Percentiles rank a stretch among this genome's conserved stretches.
These are phyloP conservation scores for Lasioglossum albipes DNA, from an alignment of 1,140 invertebrate genomes.

Conservation along the genomic window DNA sequence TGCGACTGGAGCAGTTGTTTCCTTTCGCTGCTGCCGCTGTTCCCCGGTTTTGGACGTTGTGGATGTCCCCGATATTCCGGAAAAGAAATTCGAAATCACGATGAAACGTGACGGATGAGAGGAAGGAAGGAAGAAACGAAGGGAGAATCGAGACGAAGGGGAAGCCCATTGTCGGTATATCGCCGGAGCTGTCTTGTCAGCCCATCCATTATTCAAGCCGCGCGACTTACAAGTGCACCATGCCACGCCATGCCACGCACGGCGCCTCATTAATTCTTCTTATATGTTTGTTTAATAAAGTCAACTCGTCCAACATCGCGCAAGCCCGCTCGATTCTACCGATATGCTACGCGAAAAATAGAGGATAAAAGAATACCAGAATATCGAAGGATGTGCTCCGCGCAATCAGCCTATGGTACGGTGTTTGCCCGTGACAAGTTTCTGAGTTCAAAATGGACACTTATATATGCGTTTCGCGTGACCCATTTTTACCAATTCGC, in stretches of 20 bases:
- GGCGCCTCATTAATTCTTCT: conserved; percentile 67
- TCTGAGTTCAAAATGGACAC: too few species aligned
- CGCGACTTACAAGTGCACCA: conserved; percentile 59
- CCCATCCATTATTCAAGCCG: conserved; percentile 69
- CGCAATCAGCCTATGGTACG: too few species aligned
- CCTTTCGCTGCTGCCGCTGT: too few species aligned
- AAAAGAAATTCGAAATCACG: conserved; percentile 54
- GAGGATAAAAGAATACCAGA: background rate
- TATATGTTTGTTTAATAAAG: conserved; percentile 62
- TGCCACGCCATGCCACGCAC: conserved; percentile 44
- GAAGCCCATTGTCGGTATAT: conserved; percentile 57
- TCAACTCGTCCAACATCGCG: conserved; percentile 15
- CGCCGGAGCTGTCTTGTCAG: conserved; percentile 59
- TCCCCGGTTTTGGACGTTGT: background rate
- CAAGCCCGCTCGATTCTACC: background rate
- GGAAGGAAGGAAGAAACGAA: conserved; percentile 58
- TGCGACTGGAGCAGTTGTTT: background rate
- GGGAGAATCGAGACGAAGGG: conserved; percentile 48
- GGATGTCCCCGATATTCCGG: conserved; percentile 13
- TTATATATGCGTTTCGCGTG: too few species aligned
- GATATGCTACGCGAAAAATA: background rate
- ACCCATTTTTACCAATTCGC: too few species aligned
- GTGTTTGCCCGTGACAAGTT: too few species aligned
- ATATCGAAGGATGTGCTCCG: too few species aligned
- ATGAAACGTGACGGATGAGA: conserved; percentile 61